Percentiles rank a stretch among this genome's conserved stretches.
Evolutionary conservation across 2,113 vertebrate species (phyloP).

Genomic region (Fregata magnificens): DNA sequence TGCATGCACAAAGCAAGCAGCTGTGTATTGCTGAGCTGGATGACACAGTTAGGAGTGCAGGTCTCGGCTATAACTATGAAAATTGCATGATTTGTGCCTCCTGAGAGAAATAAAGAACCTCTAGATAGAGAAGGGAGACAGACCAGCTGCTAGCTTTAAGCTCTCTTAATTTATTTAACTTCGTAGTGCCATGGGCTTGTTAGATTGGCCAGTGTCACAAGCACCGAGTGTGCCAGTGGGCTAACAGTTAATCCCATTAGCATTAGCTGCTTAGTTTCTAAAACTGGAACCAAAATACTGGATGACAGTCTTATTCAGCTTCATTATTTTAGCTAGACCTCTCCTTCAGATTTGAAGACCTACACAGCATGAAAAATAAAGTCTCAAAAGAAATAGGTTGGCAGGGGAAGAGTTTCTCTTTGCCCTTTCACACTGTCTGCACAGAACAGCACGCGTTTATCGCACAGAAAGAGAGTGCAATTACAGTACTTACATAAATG

Average conservation of each 20-base stretch:
- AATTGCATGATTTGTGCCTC: neutral
- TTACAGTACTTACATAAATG: neutral
- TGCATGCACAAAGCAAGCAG: neutral
- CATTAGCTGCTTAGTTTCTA: constrained; percentile 47
- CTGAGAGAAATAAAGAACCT: neutral
- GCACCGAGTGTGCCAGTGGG: neutral
- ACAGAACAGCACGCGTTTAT: neutral
- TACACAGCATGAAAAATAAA: neutral
- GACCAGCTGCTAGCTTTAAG: constrained; percentile 13
- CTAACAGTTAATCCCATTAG: constrained; percentile 49
- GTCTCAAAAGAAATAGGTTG: neutral
- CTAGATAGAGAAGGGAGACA: neutral
- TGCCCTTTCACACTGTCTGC: neutral
- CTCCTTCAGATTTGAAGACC: neutral
- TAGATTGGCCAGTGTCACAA: neutral
- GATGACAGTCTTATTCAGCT: neutral
- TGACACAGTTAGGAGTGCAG: neutral
- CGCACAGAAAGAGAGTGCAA: neutral
- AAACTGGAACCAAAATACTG: constrained; percentile 5
- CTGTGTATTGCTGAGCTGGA: neutral
- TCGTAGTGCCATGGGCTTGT: neutral
- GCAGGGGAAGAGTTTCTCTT: neutral
- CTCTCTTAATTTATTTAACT: constrained; percentile 5
- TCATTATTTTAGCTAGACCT: neutral
- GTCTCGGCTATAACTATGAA: neutral